These are phyloP conservation scores for Drosophila insularis DNA, from an alignment of 1,140 invertebrate species.

Conservation along the genomic window DNA sequence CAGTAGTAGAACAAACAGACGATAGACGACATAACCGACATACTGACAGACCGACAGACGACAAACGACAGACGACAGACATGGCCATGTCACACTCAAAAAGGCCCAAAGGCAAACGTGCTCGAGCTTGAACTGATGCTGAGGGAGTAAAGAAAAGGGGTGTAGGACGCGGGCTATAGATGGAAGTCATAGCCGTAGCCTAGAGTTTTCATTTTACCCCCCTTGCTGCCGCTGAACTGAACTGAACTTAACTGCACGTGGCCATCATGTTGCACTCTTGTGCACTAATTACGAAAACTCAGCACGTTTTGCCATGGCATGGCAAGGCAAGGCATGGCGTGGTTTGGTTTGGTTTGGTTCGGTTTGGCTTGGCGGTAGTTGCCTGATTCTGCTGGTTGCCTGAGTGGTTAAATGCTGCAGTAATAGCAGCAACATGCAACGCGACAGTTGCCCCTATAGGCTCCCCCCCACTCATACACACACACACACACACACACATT, in stretches of 20 bases:
- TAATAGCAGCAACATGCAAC: slow-evolving; percentile 78
- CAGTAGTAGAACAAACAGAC: slow-evolving; percentile 26
- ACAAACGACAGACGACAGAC: slow-evolving; percentile 35
- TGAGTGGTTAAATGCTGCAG: slow-evolving; percentile 78
- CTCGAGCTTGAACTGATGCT: slow-evolving; percentile 18
- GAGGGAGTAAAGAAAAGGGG: neutral
- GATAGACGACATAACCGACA: slow-evolving; percentile 5
- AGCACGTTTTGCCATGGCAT: slow-evolving; percentile 72
- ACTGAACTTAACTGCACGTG: slow-evolving; percentile 51
- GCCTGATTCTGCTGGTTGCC: slow-evolving; percentile 43
- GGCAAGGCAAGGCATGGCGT: slow-evolving; percentile 11
- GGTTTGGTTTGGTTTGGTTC: neutral
- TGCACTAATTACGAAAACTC: slow-evolving; percentile 80
- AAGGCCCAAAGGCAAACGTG: slow-evolving; percentile 73
- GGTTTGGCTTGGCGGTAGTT: slow-evolving; percentile 28
- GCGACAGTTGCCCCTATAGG: slow-evolving; percentile 55
- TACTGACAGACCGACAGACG: slow-evolving; percentile 31
- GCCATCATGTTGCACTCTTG: slow-evolving; percentile 64
- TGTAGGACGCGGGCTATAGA: neutral
- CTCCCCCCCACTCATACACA: slow-evolving; percentile 2
- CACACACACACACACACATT: too few species aligned
- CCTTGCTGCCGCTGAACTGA: neutral
- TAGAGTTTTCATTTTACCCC: neutral
- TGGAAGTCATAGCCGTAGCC: slow-evolving; percentile 4
- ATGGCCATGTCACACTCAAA: slow-evolving; percentile 66